phyloP scores from a whole-genome alignment of 2,113 vertebrate species.

The Monopterus albus region DNA sequence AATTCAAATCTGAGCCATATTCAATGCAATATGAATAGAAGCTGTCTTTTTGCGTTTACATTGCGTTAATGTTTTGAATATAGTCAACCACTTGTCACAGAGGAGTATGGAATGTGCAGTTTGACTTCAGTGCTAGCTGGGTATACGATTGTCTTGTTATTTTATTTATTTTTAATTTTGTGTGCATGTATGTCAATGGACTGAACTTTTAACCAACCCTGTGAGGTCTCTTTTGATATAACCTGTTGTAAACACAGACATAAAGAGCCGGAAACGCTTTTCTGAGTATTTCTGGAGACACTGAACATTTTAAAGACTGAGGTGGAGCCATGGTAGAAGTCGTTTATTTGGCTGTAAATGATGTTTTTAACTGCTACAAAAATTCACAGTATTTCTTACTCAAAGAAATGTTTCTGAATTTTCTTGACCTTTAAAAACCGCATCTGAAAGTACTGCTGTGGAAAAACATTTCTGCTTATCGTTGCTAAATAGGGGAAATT shows the following conservation, averaged over 20 bases:
- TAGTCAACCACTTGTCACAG: slow-evolving; percentile 61
- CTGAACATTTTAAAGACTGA: not conserved
- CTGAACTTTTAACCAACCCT: slow-evolving; percentile 14
- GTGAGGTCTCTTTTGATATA: slow-evolving; percentile 32
- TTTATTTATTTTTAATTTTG: slow-evolving; percentile 17
- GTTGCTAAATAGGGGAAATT: no score
- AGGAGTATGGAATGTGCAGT: slow-evolving; percentile 68
- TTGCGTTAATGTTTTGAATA: slow-evolving; percentile 84
- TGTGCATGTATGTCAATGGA: slow-evolving; percentile 43
- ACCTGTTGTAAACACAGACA: slow-evolving; percentile 35
- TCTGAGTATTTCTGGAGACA: slow-evolving; percentile 5
- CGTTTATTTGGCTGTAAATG: no score
- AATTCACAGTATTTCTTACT: not conserved
- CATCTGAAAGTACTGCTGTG: no score
- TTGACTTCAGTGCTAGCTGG: slow-evolving; percentile 62
- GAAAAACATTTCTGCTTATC: no score
- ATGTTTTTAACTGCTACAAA: not conserved
- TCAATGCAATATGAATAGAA: slow-evolving; percentile 84
- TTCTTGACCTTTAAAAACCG: no score
- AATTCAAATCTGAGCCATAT: slow-evolving; percentile 80
- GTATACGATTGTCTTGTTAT: slow-evolving; percentile 53
- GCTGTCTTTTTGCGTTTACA: slow-evolving; percentile 79
- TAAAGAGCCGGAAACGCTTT: slow-evolving; percentile 4
- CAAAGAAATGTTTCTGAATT: no score
- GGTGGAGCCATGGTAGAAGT: slow-evolving; percentile 22